Evolutionary conservation across 2,888 invertebrate species (phyloP), one percentile per base, ranked within the genome.

Genomic region (Drosophila demipolita): DNA sequence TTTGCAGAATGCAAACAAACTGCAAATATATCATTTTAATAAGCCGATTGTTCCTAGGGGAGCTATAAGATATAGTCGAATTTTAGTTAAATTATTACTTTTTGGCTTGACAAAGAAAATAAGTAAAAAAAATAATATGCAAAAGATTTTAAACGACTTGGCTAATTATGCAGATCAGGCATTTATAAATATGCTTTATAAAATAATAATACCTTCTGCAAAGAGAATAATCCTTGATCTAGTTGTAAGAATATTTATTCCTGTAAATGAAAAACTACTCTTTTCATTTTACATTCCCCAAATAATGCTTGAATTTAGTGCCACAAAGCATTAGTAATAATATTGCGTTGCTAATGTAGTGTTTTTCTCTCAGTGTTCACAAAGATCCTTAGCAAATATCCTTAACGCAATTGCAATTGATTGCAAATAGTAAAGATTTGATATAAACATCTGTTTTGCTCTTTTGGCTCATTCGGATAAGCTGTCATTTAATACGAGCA

Each of bases 401-500:
- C 23, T 17, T 15, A 23, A 23, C 20, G 33, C 20, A 45, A 62
- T 63, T 63, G 29, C 7, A 35, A 5, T 12, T 23, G 45, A 45
- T 66, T 53, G 26, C 29, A 55, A 20, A 26, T 35, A n/a, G 17
- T 54, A 15, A 45, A 8, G 45, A 15, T 23, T 23, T 1, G 9
- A 23, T 45, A 15, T 8, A 23, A 45, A 23, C 45, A 23, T 3
- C 15, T 45, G 45, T 23, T 50, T 11, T 29, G 50, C 17, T 50
- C 11, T n/a, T 50, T 65, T 42, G 12, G 15, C 4, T 12, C 58
- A 20, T 15, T n/a, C 32, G 20, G 12, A 54, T 78, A 64, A 78
- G 72, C 64, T 65, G 55, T 33, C 78, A 65, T 52, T 77, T 77
- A 80, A 78, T 72, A 36, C 20, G n/a, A 38, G 59, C 59, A 78